Percentiles rank a stretch among this genome's conserved stretches.
These are phyloP conservation scores for Phocides pigmalion DNA, from an alignment of 1,140 invertebrate species.

Conservation along the genomic window DNA sequence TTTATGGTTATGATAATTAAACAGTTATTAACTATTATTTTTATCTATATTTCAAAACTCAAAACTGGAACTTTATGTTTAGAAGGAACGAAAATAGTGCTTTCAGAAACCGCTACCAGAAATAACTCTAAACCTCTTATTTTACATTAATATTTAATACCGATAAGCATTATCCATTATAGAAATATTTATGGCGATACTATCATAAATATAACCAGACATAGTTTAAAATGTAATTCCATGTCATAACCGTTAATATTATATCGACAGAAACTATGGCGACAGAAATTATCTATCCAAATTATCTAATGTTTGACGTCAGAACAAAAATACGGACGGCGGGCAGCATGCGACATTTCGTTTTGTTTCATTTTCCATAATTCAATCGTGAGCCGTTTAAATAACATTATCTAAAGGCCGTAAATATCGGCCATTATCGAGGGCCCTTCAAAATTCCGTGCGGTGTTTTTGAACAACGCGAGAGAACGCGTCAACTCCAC, in stretches of 20 bases:
- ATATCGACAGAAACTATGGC: constrained; percentile 8
- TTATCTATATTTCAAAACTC: no score
- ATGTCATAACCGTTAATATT: constrained; percentile 3
- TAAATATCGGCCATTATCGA: constrained; percentile 80
- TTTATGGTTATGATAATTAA: no score
- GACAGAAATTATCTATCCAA: constrained; percentile 21
- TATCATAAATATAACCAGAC: not conserved
- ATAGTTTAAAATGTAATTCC: not conserved
- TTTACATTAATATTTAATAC: no score
- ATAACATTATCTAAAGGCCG: constrained; percentile 78
- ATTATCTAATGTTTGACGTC: constrained; percentile 7
- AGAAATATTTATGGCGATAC: not conserved
- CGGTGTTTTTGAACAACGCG: constrained; percentile 69
- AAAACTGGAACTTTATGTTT: no score
- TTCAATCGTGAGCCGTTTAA: constrained; percentile 65
- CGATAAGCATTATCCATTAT: not conserved
- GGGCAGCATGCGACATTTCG: constrained; percentile 54
- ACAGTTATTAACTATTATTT: no score
- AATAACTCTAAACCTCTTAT: no score
- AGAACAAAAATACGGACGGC: constrained; percentile 32
- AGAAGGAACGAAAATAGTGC: no score
- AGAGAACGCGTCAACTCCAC: constrained; percentile 74
- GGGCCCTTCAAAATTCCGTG: constrained; percentile 75
- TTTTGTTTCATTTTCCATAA: constrained; percentile 68
- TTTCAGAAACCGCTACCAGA: no score